Evolutionary conservation across 2,797 vertebrate genomes (phyloP).

Genomic region (Catharus ustulatus): DNA sequence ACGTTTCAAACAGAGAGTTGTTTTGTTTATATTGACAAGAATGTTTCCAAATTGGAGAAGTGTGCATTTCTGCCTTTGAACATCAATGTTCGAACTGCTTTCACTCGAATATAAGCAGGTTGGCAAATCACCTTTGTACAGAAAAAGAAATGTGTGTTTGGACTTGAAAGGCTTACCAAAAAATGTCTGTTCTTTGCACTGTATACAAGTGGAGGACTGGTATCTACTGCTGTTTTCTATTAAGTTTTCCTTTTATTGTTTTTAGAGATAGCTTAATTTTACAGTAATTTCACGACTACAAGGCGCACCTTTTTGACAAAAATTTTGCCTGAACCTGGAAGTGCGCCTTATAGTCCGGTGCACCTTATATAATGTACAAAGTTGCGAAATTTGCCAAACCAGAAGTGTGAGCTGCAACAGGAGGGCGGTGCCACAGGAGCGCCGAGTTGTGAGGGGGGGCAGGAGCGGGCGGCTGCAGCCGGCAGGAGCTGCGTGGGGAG

Average conservation of each 20-base stretch:
- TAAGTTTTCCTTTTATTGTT: neutral
- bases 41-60: neutral
- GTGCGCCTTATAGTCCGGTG: too few relatives aligned
- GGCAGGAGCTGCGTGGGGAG: too few relatives aligned
- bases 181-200: neutral
- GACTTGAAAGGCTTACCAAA: slow-evolving; percentile 6
- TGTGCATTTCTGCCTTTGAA: neutral
- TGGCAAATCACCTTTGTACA: slow-evolving; percentile 12
- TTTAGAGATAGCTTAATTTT: neutral
- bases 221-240: neutral
- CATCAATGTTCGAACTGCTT: neutral
- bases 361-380: too few relatives aligned
- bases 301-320: too few relatives aligned
- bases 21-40: neutral
- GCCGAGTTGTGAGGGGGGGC: too few relatives aligned
- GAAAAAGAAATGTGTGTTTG: neutral
- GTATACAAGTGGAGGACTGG: neutral
- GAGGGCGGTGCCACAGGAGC: too few relatives aligned
- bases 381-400: too few relatives aligned
- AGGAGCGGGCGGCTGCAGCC: too few relatives aligned
- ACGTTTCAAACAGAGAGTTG: neutral
- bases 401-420: too few relatives aligned
- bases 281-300: neutral
- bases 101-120: neutral
- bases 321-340: too few relatives aligned